phyloP scores from a whole-genome alignment of 1,140 invertebrate genomes.

The Drosophila subobscura region DNA sequence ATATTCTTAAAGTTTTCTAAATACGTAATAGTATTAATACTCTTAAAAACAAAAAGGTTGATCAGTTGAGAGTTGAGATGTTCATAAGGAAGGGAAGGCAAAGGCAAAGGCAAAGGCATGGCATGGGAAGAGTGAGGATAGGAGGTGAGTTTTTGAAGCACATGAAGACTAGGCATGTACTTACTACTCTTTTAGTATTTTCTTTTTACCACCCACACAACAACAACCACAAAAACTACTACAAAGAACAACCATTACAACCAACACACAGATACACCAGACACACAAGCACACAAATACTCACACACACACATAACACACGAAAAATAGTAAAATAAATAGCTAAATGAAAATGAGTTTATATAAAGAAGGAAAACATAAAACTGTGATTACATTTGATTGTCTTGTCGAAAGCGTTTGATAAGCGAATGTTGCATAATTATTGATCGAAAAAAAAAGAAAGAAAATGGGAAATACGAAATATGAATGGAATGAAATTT shows the following conservation, averaged over 20 bases:
- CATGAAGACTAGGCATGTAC: slow-evolving; percentile 49
- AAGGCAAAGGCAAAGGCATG: slow-evolving; percentile 6
- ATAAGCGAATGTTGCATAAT: slow-evolving; percentile 71
- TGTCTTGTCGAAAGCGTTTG: slow-evolving; percentile 75
- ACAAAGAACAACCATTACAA: slow-evolving; percentile 19
- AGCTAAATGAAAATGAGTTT: slow-evolving; percentile 81
- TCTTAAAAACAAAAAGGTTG: slow-evolving; percentile 38
- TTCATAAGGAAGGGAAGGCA: slow-evolving; percentile 65
- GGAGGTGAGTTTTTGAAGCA: slow-evolving; percentile 73
- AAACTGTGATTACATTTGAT: slow-evolving; percentile 82
- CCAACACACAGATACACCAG: slow-evolving; percentile 19
- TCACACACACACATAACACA: slow-evolving; percentile 33
- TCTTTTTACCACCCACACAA: slow-evolving; percentile 53
- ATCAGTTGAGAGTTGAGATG: slow-evolving; percentile 38
- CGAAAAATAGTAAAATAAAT: slow-evolving; percentile 78
- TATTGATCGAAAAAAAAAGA: slow-evolving; percentile 55
- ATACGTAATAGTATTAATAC: slow-evolving; percentile 81
- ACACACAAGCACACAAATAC: slow-evolving; percentile 38
- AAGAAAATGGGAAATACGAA: slow-evolving; percentile 43
- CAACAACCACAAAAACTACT: slow-evolving; percentile 32
- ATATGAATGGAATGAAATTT: slow-evolving; percentile 52
- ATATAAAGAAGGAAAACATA: slow-evolving; percentile 83
- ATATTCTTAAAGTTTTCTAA: slow-evolving; percentile 81
- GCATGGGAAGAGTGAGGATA: slow-evolving; percentile 3
- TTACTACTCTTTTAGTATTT: slow-evolving; percentile 39